Evolutionary conservation across 2,888 invertebrate genomes (phyloP), one percentile per base, ranked within the genome.

Genomic region (Heliconius cydno): DNA sequence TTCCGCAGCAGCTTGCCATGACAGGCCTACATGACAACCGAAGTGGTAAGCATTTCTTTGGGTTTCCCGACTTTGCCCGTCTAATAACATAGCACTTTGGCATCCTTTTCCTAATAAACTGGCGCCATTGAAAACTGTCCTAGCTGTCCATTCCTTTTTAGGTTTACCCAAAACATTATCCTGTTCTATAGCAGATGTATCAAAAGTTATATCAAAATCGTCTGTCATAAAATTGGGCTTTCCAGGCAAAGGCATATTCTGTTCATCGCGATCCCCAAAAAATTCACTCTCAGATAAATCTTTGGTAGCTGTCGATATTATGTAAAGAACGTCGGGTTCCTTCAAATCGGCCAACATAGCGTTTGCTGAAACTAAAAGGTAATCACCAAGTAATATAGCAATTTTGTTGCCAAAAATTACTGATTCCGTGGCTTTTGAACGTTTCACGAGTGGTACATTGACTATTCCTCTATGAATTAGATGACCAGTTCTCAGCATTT

Each of bases 351-450:
- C 98, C n/a, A 98, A 91, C 91, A 97, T 98, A 4, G 96, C 96
- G 86, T 97, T 98, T 38, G 98, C 98, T 85, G 97, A 98, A 6
- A 97, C 97, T 19, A 98, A 91, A 38, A 98, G 94, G 87, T 98
- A 98, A 89, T 98, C 98, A 3, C 98, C 98, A 81, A 97, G 97
- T 0, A 98, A 93, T 4, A 98, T 96, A 1, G 98, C 98, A 82
- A 98, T 97, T 95, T 98, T 98, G 87, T 98, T 98, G 0, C 98
- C 98, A 88, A 97, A 98, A 84, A 97, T 96, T 92, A 98, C 97
- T 73, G 98, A 97, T 82, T 96, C 96, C 2, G 96, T 95, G 81
- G 96, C 96, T 52, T 96, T 95, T 0, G 95, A 93, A 72, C 96
- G 92, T 73, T 95, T 94, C 74, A 96, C 95, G 34, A 92, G 92